A percentile compares a stretch with the other conserved stretches of the same genome.
Evolutionary conservation across 2,113 vertebrate species (phyloP).

Genomic region (Cariama cristata): DNA sequence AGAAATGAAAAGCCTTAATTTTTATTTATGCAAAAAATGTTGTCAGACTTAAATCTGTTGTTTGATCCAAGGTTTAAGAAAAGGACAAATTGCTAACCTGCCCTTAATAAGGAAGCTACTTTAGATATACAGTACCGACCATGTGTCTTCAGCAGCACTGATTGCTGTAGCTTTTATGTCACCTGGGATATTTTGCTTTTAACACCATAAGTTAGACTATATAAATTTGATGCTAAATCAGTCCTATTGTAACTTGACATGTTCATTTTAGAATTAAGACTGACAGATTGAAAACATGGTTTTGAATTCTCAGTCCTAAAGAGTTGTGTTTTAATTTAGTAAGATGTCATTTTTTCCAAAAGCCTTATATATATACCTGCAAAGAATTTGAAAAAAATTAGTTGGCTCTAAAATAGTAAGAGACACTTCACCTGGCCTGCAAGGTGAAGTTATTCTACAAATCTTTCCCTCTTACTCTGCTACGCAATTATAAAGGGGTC

Average conservation of each 20-base stretch:
- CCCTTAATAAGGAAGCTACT: constrained; percentile 14
- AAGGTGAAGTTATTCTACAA: background rate
- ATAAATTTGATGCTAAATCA: background rate
- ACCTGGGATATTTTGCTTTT: background rate
- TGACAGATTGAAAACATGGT: constrained; percentile 17
- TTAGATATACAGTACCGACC: background rate
- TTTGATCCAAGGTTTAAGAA: constrained; percentile 46
- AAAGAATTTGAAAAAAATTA: background rate
- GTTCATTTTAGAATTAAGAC: constrained; percentile 29
- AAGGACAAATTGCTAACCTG: constrained; percentile 9
- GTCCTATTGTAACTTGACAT: constrained; percentile 2
- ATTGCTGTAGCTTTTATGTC: background rate
- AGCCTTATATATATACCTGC: background rate
- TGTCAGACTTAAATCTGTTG: background rate
- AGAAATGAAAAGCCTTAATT: background rate
- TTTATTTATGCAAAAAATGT: background rate
- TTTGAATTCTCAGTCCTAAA: constrained; percentile 44
- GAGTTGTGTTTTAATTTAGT: background rate
- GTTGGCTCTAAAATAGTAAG: background rate
- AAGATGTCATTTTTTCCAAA: background rate
- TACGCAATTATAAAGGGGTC: background rate
- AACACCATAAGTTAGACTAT: background rate
- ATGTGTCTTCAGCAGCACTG: constrained; percentile 14
- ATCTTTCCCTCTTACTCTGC: background rate
- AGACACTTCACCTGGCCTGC: background rate